Base-by-base conservation (phyloP, 2,797 vertebrate genomes). In the Pseudochromis fuscus region DNA sequence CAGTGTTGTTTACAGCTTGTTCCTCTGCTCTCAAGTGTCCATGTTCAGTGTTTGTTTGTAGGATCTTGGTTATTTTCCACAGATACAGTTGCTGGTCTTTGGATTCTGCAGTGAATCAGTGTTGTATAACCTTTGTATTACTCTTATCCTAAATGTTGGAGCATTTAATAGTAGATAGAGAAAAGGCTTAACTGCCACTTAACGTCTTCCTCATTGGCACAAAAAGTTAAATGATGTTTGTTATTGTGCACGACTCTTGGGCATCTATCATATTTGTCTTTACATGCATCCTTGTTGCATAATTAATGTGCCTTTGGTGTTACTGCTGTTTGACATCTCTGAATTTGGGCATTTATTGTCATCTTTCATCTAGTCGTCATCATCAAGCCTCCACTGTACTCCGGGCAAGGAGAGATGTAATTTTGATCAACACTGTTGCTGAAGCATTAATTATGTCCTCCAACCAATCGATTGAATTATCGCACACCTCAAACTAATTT, bases 361-460 rank as follows among this genome's bases (percentile, higher is more conserved):
- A 49, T 21, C 52, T 51, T 61, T 40, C 15, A 64, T 75, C 23
- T 10, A 25, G 23, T 60, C 53, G 56, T 58, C n/a, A n/a, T n/a
- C 38, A 21, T 52, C 18, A 12, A 48, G 58, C 62, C 0, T 63
- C 6, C 19, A 27, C 46, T 74, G 18, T 21, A 46, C 62, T 45
- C n/a, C 0, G 1, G 35, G 46, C 30, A 3, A 79, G 16, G 63
- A 60, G 16, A 81, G 35, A 35, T 30, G 0, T 63, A 11, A 27
- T 28, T 62, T 48, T 50, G 16, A 69, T 60, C 38, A 46, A 25
- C 33, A 3, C 5, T 30, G 53, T 49, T 60, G 21, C 66, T 53
- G 3, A 67, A 67, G 4, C 1, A 0, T 37, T 67, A 33, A 72
- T 80, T 50, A 67, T 67, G 30, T 66, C 59, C 27, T 57, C 28